Evolutionary conservation across 2,797 vertebrate genomes (phyloP), one percentile per base, ranked within the genome.

Genomic region (Oophaga sylvatica): DNA sequence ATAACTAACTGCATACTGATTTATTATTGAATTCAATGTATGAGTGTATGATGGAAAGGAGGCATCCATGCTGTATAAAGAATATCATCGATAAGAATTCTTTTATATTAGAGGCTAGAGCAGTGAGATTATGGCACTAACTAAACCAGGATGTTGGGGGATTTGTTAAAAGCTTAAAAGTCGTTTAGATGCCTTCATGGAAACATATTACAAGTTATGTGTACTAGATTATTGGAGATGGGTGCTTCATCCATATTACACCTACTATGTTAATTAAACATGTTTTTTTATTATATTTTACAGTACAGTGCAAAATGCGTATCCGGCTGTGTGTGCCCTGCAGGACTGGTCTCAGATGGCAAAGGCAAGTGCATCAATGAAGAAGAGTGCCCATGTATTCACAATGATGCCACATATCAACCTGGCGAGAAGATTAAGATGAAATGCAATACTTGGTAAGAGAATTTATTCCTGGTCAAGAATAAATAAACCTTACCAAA

Each of bases 371-470:
- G 98, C 60, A 83, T 98, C n/a, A 77, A 89, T 0, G 93, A 92
- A 83, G 92, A 92, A 0, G 89, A 89, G 7, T 99, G 98, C 87
- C 97, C 97, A 1, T 99, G 98, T 59, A 0, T 96, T 87, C 96
- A 99, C 92, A 98, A 98, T 0, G 97, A 95, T 85, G 90, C 92
- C 62, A 85, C 81, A 80, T 97, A 97, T 90, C 91, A 86, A 15
- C 91, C 96, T 4, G 97, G 97, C 80, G 91, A 97, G 83, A 95
- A 92, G 3, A 92, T 99, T 87, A 94, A 92, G 63, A 95, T 95
- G 76, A 96, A 95, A 60, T 99, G 98, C 92, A 99, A 99, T 90
- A 97, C 93, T 83, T 99, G 98, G 98, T 99, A 91, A n/a, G 95
- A 91, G 70, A 62, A 26, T 7, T 45, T 1, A 45, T 16, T 62